phyloP scores from a whole-genome alignment of 64 coral and sea anemone species.

The Platygyra sinensis region DNA sequence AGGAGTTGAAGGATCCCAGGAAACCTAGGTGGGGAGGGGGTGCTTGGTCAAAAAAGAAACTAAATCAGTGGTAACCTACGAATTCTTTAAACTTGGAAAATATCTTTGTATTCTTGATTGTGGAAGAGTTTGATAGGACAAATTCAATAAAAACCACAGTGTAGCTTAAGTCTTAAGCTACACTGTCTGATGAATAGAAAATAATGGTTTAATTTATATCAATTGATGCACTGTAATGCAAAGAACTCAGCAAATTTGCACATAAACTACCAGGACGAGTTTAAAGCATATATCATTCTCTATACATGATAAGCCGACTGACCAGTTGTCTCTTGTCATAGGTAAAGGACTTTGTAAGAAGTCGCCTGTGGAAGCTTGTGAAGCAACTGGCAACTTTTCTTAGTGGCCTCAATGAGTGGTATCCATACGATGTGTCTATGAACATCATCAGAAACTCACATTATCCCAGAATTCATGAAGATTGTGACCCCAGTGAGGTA shows the following conservation, averaged over 20 bases:
- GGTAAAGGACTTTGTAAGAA: conserved; percentile 74
- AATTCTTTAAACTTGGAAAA: too few relatives aligned
- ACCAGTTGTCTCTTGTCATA: neutral
- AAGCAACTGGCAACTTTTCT: conserved; percentile 74
- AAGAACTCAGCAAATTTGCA: neutral
- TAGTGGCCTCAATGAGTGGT: conserved; percentile 78
- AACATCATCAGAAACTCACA: conserved; percentile 91
- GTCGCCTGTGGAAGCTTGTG: conserved; percentile 78
- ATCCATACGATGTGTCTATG: conserved; percentile 98
- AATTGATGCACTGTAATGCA: too few relatives aligned
- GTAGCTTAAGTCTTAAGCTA: too few relatives aligned
- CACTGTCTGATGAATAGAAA: too few relatives aligned
- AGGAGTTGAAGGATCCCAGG: too few relatives aligned
- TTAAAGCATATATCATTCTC: neutral
- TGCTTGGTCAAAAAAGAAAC: too few relatives aligned
- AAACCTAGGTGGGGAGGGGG: too few relatives aligned
- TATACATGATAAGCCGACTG: neutral
- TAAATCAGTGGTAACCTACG: too few relatives aligned
- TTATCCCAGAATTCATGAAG: conserved; percentile 94
- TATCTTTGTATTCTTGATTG: too few relatives aligned
- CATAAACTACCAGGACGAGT: neutral
- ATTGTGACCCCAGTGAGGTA: conserved; percentile 91
- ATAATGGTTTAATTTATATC: too few relatives aligned
- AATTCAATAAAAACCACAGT: too few relatives aligned
- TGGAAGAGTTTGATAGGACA: too few relatives aligned